A percentile compares a stretch with the other conserved stretches of the same genome.
Evolutionary conservation across 2,888 invertebrate genomes (phyloP).

Genomic region (Leistus spinibarbis): DNA sequence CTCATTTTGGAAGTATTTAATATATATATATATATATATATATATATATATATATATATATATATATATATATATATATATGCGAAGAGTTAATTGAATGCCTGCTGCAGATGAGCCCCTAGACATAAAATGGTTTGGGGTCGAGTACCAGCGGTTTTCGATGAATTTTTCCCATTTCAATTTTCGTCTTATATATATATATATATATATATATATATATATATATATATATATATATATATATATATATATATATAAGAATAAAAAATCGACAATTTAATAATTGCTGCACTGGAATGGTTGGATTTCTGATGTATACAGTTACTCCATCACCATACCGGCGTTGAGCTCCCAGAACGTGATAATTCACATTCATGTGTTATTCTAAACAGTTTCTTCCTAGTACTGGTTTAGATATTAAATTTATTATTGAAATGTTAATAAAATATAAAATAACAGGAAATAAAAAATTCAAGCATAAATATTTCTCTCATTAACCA

Average conservation of each 20-base stretch:
- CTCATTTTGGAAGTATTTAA: slow-evolving; percentile 39
- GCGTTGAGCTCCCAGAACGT: slow-evolving; percentile 22
- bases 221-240: too few species aligned
- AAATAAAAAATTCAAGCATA: slow-evolving; percentile 56
- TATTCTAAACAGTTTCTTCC: slow-evolving; percentile 40
- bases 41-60: slow-evolving; percentile 16
- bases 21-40: slow-evolving; percentile 23
- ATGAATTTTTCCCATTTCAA: too few species aligned
- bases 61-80: slow-evolving; percentile 16
- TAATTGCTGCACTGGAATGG: slow-evolving; percentile 24
- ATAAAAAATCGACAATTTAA: slow-evolving; percentile 34
- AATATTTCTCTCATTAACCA: too few species aligned
- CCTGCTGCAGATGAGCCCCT: too few species aligned
- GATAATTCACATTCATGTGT: slow-evolving; percentile 37
- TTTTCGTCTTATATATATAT: too few species aligned
- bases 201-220: slow-evolving; percentile 4
- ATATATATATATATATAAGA: slow-evolving; percentile 14
- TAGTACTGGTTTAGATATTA: slow-evolving; percentile 52
- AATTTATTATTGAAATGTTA: slow-evolving; percentile 46
- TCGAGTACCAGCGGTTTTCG: too few species aligned
- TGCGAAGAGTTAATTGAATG: too few species aligned
- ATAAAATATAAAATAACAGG: slow-evolving; percentile 52
- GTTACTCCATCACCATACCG: not conserved
- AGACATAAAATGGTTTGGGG: too few species aligned
- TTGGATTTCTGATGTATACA: not conserved